phyloP scores from a whole-genome alignment of 2,113 vertebrate species.

The Hystrix cristata region DNA sequence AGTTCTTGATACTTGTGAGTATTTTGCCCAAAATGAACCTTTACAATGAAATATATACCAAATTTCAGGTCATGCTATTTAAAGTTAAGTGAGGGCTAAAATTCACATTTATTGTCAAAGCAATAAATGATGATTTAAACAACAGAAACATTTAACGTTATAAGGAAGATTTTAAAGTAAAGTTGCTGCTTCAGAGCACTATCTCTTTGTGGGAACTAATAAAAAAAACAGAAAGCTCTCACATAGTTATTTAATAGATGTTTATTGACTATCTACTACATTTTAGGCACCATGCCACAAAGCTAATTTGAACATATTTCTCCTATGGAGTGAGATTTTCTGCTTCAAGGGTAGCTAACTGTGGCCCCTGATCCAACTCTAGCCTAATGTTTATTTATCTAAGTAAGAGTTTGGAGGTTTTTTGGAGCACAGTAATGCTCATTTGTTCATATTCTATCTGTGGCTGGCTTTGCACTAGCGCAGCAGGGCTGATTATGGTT shows the following conservation, averaged over 20 bases:
- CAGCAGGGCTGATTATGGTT: not conserved
- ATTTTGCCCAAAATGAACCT: not conserved
- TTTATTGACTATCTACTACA: not conserved
- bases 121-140: not conserved
- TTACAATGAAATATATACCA: not conserved
- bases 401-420: not conserved
- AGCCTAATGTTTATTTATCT: not conserved
- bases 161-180: conserved; percentile 19
- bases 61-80: not conserved
- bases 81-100: not conserved
- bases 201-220: not conserved
- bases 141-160: not conserved
- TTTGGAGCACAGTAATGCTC: not conserved
- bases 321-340: not conserved
- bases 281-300: not conserved
- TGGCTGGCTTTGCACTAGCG: not conserved
- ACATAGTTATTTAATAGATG: not conserved
- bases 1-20: not conserved
- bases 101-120: not conserved
- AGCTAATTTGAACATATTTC: not conserved
- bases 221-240: not conserved
- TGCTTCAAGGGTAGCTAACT: conserved; percentile 5
- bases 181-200: not conserved
- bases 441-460: not conserved
- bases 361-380: not conserved